A percentile compares a stretch with the other conserved stretches of the same genome.
These are phyloP conservation scores for Uropetala carovei DNA, from an alignment of 2,888 invertebrate genomes.

Conservation along the genomic window DNA sequence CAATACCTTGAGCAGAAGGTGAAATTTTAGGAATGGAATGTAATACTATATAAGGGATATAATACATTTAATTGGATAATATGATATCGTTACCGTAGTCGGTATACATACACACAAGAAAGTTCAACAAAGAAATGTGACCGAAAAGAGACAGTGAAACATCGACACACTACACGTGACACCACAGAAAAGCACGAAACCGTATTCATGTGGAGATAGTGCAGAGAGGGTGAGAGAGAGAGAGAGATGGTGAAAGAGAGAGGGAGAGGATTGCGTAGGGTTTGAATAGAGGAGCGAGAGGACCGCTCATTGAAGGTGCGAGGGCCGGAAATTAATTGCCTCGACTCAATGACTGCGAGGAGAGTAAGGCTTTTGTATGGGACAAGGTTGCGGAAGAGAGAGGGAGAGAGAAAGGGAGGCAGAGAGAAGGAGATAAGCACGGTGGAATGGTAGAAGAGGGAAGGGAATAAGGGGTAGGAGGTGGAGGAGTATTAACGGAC, in stretches of 20 bases:
- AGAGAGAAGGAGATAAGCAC: too few species aligned
- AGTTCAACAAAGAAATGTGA: not conserved
- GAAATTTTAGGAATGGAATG: too few species aligned
- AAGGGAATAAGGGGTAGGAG: not conserved
- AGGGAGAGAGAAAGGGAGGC: not conserved
- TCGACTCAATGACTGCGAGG: conserved; percentile 35
- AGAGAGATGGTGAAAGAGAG: not conserved
- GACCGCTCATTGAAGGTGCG: conserved; percentile 5
- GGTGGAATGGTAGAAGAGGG: too few species aligned
- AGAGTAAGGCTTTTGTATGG: not conserved
- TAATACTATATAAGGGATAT: too few species aligned
- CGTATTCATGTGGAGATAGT: not conserved
- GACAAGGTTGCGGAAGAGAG: conserved; percentile 11
- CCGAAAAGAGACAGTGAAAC: not conserved
- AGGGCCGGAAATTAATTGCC: conserved; percentile 41
- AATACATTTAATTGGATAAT: too few species aligned
- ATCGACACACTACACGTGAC: not conserved
- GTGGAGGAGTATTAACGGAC: not conserved
- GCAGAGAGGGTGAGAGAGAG: not conserved
- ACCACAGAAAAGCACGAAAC: not conserved
- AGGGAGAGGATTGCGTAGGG: not conserved
- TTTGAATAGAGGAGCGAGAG: not conserved
- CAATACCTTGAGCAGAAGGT: too few species aligned
- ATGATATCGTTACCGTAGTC: too few species aligned
- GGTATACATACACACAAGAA: too few species aligned